phyloP scores from a whole-genome alignment of 2,113 vertebrate genomes.

The Melanotaenia duboulayi region DNA sequence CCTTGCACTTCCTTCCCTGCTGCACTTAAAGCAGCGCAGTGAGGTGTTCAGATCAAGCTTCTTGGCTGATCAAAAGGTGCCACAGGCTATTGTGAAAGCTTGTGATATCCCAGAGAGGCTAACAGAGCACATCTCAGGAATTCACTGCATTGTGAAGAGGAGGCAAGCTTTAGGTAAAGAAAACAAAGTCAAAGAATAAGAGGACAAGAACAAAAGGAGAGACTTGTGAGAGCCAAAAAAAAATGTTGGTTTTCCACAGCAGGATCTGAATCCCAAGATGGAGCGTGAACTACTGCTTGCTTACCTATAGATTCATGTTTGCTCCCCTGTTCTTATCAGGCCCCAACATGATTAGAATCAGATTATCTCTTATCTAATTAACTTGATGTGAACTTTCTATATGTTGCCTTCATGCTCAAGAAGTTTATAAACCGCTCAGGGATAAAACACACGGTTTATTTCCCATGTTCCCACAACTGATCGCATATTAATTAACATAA shows the following conservation, averaged over 20 bases:
- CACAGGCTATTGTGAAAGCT: conserved; percentile 35
- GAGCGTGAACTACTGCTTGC: conserved; percentile 5
- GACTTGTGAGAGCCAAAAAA: not conserved
- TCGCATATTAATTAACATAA: conserved; percentile 65
- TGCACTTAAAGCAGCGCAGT: conserved; percentile 9
- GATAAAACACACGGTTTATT: conserved; percentile 56
- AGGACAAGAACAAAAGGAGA: conserved; percentile 40
- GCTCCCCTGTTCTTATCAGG: conserved; percentile 32
- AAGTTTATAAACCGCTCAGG: conserved; percentile 52
- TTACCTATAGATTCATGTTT: conserved; percentile 8
- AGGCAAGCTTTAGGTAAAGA: conserved; percentile 20
- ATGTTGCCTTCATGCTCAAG: conserved; percentile 21
- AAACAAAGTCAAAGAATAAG: conserved; percentile 47
- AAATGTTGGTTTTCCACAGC: not conserved
- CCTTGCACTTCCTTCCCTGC: conserved; percentile 17
- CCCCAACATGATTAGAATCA: conserved; percentile 35
- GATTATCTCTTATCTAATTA: conserved; percentile 43
- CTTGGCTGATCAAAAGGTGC: conserved; percentile 56
- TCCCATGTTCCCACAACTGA: conserved; percentile 53
- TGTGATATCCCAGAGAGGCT: conserved; percentile 56
- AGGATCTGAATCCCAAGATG: not conserved
- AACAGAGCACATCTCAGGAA: conserved; percentile 25
- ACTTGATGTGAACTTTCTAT: conserved; percentile 21
- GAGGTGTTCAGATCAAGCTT: conserved; percentile 53
- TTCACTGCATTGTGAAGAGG: conserved; percentile 10